phyloP scores from a whole-genome alignment of 2,888 invertebrate genomes.

The Sphaerophoria rueppellii region DNA sequence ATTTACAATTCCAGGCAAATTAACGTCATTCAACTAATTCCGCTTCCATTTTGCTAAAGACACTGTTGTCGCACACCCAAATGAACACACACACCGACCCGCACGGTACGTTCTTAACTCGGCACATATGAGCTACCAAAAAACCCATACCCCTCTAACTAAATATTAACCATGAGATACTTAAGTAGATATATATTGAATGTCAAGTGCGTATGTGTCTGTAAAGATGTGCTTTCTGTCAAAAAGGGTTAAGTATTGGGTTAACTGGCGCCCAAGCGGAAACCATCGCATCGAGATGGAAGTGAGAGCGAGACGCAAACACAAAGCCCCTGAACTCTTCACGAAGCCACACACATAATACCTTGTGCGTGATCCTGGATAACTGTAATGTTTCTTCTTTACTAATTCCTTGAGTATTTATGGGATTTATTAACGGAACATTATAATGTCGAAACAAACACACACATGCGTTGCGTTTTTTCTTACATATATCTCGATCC shows the following conservation, averaged over 20 bases:
- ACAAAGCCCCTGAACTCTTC: slow-evolving; percentile 49
- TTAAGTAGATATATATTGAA: slow-evolving; percentile 28
- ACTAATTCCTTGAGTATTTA: slow-evolving; percentile 73
- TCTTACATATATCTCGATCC: no score
- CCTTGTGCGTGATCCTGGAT: slow-evolving; percentile 73
- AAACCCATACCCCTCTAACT: background rate
- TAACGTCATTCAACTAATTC: slow-evolving; percentile 74
- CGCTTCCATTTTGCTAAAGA: slow-evolving; percentile 59
- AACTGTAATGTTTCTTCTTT: slow-evolving; percentile 63
- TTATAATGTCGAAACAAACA: slow-evolving; percentile 53
- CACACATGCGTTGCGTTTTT: background rate
- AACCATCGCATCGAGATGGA: slow-evolving; percentile 1
- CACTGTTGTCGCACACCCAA: slow-evolving; percentile 36
- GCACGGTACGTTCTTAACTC: background rate
- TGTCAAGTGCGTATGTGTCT: slow-evolving; percentile 40
- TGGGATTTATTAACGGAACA: slow-evolving; percentile 73
- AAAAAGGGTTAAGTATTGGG: slow-evolving; percentile 66
- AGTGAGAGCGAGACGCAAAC: background rate
- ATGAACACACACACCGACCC: background rate
- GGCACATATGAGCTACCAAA: no score
- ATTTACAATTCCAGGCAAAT: slow-evolving; percentile 74
- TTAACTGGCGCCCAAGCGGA: slow-evolving; percentile 49
- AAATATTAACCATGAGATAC: slow-evolving; percentile 23
- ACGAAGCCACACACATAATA: slow-evolving; percentile 70
- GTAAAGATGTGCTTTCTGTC: slow-evolving; percentile 14